A percentile compares a stretch with the other conserved stretches of the same genome.
Conservation (phyloP, 2,888 invertebrate species). For the Cremastinae sp. region DNA sequence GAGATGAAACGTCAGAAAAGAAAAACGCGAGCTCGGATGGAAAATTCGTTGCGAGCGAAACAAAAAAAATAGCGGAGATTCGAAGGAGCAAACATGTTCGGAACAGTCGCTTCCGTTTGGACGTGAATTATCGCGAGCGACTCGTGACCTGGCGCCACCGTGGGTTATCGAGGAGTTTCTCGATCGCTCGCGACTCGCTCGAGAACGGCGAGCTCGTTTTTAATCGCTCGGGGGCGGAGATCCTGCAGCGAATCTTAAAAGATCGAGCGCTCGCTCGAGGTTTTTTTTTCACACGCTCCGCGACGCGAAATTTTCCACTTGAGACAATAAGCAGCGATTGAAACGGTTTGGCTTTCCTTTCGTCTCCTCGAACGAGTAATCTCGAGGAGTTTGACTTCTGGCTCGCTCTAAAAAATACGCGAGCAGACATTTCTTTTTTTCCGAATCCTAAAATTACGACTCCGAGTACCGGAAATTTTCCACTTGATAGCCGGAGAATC, state of each 20-base stretch:
- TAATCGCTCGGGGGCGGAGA: slow-evolving; percentile 5
- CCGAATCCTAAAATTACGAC: too few relatives aligned
- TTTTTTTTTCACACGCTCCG: slow-evolving; percentile 7
- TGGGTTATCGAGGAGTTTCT: slow-evolving; percentile 55
- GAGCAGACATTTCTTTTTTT: too few relatives aligned
- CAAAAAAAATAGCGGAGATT: neutral
- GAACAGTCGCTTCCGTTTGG: slow-evolving; percentile 9
- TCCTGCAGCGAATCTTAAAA: slow-evolving; percentile 5
- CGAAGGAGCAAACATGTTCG: too few relatives aligned
- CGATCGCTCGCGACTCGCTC: slow-evolving; percentile 1
- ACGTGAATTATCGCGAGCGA: slow-evolving; percentile 47
- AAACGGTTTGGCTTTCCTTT: neutral
- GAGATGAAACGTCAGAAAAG: too few relatives aligned
- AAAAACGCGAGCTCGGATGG: too few relatives aligned
- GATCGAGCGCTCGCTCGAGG: neutral
- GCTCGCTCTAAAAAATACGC: slow-evolving; percentile 7
- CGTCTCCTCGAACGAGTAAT: neutral
- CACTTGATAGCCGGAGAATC: too few relatives aligned
- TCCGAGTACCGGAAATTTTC: too few relatives aligned
- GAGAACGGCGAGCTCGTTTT: slow-evolving; percentile 13
- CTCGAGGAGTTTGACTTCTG: slow-evolving; percentile 27
- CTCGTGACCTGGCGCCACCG: slow-evolving; percentile 56
- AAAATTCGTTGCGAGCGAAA: too few relatives aligned
- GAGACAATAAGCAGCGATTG: slow-evolving; percentile 29
- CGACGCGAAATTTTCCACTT: slow-evolving; percentile 54